These are phyloP conservation scores for Sardinella longiceps DNA, from an alignment of 2,797 vertebrate genomes.

Conservation along the genomic window DNA sequence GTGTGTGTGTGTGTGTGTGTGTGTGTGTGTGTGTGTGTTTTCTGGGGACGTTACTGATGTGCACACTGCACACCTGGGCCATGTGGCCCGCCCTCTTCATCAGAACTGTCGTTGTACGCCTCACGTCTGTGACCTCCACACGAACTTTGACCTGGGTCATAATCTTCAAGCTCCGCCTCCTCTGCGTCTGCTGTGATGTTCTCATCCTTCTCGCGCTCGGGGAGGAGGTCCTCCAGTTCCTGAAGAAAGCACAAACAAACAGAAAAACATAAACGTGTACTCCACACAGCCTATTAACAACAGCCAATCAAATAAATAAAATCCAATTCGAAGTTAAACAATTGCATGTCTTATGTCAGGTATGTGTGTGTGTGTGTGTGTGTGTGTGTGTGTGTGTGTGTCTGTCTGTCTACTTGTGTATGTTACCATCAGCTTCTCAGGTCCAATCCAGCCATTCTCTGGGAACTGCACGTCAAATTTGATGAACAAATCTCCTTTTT, in stretches of 20 bases:
- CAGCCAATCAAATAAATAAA: too few species aligned
- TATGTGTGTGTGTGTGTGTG: background rate
- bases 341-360: too few species aligned
- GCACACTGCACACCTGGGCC: slow-evolving; percentile 98
- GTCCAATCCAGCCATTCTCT: slow-evolving; percentile 97
- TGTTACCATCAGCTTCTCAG: slow-evolving; percentile 93
- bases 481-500: slow-evolving; percentile 96
- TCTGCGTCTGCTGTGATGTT: slow-evolving; percentile 89
- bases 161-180: slow-evolving; percentile 96
- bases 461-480: slow-evolving; percentile 98
- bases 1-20: slow-evolving; percentile 47
- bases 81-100: slow-evolving; percentile 93
- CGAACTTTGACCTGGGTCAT: slow-evolving; percentile 88
- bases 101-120: slow-evolving; percentile 97
- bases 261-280: background rate
- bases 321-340: too few species aligned
- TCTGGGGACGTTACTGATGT: slow-evolving; percentile 83
- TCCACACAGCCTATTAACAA: too few species aligned
- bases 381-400: background rate
- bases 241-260: slow-evolving; percentile 56
- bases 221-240: slow-evolving; percentile 97
- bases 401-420: too few species aligned
- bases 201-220: slow-evolving; percentile 88
- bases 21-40: slow-evolving; percentile 50
- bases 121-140: slow-evolving; percentile 89